Base-by-base conservation (phyloP, 2,113 vertebrate genomes). In the Rhinolophus sinicus region DNA sequence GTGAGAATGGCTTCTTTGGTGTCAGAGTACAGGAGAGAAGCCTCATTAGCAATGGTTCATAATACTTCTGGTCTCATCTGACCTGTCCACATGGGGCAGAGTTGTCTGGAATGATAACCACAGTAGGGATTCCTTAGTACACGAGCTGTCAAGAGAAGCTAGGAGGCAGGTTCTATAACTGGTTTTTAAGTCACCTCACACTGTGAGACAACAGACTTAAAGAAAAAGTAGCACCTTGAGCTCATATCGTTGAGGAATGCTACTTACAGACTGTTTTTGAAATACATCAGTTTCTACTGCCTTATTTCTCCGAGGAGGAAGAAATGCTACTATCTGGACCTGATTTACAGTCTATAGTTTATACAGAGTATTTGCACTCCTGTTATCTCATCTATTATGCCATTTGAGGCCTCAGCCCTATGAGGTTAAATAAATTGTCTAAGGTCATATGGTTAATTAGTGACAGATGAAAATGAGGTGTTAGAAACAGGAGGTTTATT, bases 221-320 rank as follows among this genome's bases (percentile, higher is more conserved):
- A 8, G 44, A 87, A 50, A 88, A 95, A 89, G 18, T 44, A 77
- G 60, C 38, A 50, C 11, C 9, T 52, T 30, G 24, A 50, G n/a
- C 24, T n/a, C 19, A 7, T 38, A 9, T 50, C 18, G 21, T 40
- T 70, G 38, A 54, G 24, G 1, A 60, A 69, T 70, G 28, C 60
- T 73, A 9, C 54, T 70, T 77, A 15, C 3, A 73, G 60, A 50
- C 40, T n/a, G 18, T 7, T 80, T 86, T 81, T 94, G 18, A 82
- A 94, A 54, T 54, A 78, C 77, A 67, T 93, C 28, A 88, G 28
- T 18, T 88, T 90, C 38, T 80, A 38, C 11, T 16, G 28, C 21
- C 8, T 92, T 12, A 33, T 95, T 96, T 95, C 24, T 93, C 47
- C 85, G 60, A 85, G 88, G 8, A 95, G 24, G 60, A 86, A 94